These are phyloP conservation scores for Drosophila seguyi DNA, from an alignment of 1,140 invertebrate genomes.

Conservation along the genomic window DNA sequence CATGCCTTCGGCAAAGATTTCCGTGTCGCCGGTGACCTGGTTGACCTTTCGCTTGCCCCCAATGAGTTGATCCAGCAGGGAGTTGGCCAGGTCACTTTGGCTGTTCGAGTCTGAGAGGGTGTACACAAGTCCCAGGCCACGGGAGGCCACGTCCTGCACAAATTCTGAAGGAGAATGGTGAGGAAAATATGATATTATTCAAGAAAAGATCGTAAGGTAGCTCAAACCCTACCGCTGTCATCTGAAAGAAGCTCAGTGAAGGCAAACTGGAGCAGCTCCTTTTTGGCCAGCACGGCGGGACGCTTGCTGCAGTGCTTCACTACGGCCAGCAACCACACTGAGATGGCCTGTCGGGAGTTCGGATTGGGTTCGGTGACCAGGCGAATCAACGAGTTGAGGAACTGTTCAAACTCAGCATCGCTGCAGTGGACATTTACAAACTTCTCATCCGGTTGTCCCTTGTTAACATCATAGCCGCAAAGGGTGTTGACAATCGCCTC, in stretches of 20 bases:
- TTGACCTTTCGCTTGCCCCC: conserved; percentile 91
- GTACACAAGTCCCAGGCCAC: conserved; percentile 95
- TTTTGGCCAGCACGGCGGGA: conserved; percentile 88
- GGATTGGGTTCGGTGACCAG: conserved; percentile 91
- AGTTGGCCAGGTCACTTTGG: conserved; percentile 90
- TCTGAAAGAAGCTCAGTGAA: conserved; percentile 96
- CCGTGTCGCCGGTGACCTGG: conserved; percentile 92
- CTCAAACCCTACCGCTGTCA: conserved; percentile 91
- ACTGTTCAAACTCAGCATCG: conserved; percentile 88
- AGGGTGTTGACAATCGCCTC: conserved; percentile 80
- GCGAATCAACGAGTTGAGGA: conserved; percentile 90
- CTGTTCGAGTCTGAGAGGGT: conserved; percentile 90
- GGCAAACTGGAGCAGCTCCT: conserved; percentile 91
- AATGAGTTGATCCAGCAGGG: conserved; percentile 92
- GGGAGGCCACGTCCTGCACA: conserved; percentile 96
- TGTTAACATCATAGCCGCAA: conserved; percentile 86
- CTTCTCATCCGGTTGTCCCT: conserved; percentile 88
- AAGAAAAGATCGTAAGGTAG: not conserved
- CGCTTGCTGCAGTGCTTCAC: conserved; percentile 92
- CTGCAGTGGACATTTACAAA: conserved; percentile 78
- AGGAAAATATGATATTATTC: not conserved
- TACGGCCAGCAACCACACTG: conserved; percentile 92
- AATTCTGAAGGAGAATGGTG: conserved; percentile 87
- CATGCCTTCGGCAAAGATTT: conserved; percentile 95
- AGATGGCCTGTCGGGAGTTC: conserved; percentile 91